Conservation (phyloP, 2,113 vertebrate species). For the Climacteris rufus region DNA sequence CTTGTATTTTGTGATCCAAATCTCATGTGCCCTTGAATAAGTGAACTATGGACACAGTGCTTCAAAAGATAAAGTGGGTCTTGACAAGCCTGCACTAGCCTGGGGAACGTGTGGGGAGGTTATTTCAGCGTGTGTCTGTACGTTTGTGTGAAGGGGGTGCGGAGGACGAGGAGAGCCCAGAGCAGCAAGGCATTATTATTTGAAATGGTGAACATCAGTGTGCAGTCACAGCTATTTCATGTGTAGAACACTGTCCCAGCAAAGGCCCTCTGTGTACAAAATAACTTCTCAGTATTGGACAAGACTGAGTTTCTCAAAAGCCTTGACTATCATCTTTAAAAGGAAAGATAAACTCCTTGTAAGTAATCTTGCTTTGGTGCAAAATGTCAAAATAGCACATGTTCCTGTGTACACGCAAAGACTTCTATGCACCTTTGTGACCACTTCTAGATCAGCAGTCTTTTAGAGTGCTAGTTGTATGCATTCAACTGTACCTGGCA, state of each 20-base stretch:
- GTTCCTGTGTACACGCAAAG: not conserved
- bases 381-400: not conserved
- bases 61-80: not conserved
- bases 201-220: not conserved
- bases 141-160: not conserved
- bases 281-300: not conserved
- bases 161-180: not conserved
- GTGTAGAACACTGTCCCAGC: not conserved
- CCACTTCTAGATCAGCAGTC: not conserved
- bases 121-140: not conserved
- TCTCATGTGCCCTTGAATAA: not conserved
- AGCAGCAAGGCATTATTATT: not conserved
- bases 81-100: not conserved
- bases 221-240: not conserved
- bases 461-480: not conserved
- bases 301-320: not conserved
- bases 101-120: not conserved
- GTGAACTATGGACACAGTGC: not conserved
- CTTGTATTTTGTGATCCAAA: not conserved
- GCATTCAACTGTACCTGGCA: not conserved
- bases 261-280: not conserved
- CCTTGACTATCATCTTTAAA: not conserved
- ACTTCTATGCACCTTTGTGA: not conserved
- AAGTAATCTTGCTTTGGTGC: not conserved
- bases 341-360: not conserved